These are phyloP conservation scores for Eupeodes corollae DNA, from an alignment of 1,140 invertebrate species.

Conservation along the genomic window DNA sequence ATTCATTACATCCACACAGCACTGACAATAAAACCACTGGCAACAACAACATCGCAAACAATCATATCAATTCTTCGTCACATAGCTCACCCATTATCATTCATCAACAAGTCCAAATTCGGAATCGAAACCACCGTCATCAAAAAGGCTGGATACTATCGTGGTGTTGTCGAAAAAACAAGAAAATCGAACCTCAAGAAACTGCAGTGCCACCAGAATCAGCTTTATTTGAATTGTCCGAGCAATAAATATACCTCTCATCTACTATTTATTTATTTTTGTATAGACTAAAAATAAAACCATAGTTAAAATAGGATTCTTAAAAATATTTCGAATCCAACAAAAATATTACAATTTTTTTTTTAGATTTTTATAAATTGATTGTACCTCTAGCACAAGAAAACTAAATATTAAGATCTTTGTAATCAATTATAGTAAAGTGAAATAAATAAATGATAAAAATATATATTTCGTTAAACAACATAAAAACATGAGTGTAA, in stretches of 20 bases:
- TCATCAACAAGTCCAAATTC: neutral
- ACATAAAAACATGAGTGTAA: too few relatives aligned
- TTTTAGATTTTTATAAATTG: too few relatives aligned
- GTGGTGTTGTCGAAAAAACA: constrained; percentile 36
- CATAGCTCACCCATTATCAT: neutral
- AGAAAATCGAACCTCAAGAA: constrained; percentile 35
- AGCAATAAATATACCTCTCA: constrained; percentile 17
- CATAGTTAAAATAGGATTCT: too few relatives aligned
- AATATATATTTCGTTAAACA: too few relatives aligned
- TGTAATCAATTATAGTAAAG: too few relatives aligned
- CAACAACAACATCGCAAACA: constrained; percentile 6
- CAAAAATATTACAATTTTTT: too few relatives aligned
- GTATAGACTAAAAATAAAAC: too few relatives aligned
- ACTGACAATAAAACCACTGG: constrained; percentile 13
- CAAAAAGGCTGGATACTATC: constrained; percentile 21
- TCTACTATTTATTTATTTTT: too few relatives aligned
- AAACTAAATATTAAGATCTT: too few relatives aligned
- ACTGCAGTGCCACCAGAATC: constrained; percentile 37
- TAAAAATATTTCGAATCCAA: too few relatives aligned
- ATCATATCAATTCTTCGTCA: neutral
- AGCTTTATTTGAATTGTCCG: constrained; percentile 39
- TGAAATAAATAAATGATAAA: too few relatives aligned
- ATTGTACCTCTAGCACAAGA: too few relatives aligned
- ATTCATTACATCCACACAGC: constrained; percentile 16
- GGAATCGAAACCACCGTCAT: constrained; percentile 3